Conservation (phyloP, 2,113 vertebrate species). For the Ctenomys sociabilis region DNA sequence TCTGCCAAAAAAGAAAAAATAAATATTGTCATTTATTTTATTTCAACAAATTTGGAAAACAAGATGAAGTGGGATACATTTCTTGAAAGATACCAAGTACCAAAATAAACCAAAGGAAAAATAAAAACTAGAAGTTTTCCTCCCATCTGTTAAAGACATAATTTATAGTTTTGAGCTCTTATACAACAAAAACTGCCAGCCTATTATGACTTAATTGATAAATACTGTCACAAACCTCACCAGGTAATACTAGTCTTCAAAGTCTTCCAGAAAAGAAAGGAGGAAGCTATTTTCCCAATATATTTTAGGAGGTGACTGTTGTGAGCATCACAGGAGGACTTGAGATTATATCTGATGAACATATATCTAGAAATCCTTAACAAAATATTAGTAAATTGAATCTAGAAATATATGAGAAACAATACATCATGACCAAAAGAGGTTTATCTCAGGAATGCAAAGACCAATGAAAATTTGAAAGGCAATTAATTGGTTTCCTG, state of each 20-base stretch:
- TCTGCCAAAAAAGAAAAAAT: too few relatives aligned
- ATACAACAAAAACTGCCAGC: background rate
- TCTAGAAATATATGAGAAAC: background rate
- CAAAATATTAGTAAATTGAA: background rate
- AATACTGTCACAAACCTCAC: background rate
- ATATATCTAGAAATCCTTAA: background rate
- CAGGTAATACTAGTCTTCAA: background rate
- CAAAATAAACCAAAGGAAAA: background rate
- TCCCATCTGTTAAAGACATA: background rate
- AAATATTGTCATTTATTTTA: too few relatives aligned
- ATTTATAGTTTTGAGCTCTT: background rate
- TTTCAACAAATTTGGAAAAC: background rate
- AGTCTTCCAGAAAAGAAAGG: background rate
- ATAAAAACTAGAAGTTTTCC: background rate
- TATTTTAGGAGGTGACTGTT: background rate
- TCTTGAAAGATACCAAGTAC: background rate
- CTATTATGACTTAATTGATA: background rate
- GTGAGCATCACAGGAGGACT: background rate
- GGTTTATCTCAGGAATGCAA: background rate
- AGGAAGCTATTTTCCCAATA: background rate
- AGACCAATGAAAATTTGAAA: background rate
- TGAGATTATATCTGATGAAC: background rate
- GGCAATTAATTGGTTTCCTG: background rate
- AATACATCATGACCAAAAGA: background rate
- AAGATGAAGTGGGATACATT: background rate